phyloP scores from a whole-genome alignment of 2,888 invertebrate species.

The Perizoma affinitatum region DNA sequence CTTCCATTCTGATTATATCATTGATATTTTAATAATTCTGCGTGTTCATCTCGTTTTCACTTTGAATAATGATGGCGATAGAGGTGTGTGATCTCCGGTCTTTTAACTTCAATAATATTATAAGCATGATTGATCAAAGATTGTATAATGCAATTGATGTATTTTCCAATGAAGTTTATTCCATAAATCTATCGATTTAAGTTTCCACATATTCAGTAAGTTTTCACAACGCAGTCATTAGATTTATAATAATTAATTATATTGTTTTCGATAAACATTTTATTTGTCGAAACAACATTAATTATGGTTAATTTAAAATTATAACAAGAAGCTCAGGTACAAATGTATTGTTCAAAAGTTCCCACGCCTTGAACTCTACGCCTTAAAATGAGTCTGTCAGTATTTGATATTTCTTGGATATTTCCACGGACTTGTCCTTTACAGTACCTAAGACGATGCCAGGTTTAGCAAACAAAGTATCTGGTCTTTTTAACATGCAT shows the following conservation, averaged over 20 bases:
- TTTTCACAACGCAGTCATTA: no score
- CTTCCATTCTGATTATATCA: slow-evolving; percentile 24
- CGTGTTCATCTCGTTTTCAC: slow-evolving; percentile 16
- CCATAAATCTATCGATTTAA: no score
- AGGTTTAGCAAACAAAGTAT: no score
- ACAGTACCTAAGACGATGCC: no score
- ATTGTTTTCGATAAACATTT: no score
- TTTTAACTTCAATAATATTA: neutral
- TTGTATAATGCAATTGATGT: no score
- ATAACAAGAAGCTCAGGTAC: slow-evolving; percentile 1
- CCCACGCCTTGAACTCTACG: neutral
- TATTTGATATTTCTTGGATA: neutral
- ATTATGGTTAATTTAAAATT: slow-evolving; percentile 6
- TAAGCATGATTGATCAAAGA: no score
- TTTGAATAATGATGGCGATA: slow-evolving; percentile 1
- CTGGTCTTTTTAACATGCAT: no score
- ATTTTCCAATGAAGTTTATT: no score
- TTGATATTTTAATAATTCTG: slow-evolving; percentile 20
- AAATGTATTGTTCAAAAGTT: slow-evolving; percentile 5
- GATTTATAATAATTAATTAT: no score
- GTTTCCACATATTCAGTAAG: no score
- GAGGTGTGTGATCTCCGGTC: slow-evolving; percentile 1
- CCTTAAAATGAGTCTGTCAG: neutral
- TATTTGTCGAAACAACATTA: neutral
- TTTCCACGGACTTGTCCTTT: no score